Evolutionary conservation across 2,113 vertebrate genomes (phyloP).

Genomic region (Paradoxurus hermaphroditus): DNA sequence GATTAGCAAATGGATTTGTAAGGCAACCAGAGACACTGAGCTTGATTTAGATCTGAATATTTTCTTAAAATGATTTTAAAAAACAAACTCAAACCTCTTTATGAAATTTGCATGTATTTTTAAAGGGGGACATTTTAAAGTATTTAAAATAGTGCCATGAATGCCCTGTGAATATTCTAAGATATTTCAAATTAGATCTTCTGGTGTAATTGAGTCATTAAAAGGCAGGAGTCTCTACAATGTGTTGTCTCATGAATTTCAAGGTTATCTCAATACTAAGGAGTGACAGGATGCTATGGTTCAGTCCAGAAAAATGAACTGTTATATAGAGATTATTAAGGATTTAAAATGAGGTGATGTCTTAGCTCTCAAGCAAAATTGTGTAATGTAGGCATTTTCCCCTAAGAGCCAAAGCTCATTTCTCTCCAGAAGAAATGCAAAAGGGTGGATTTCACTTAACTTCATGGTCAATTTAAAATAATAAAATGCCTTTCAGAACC

Average conservation of each 20-base stretch:
- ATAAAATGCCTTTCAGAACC: conserved; percentile 76
- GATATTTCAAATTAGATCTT: background rate
- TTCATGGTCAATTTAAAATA: conserved; percentile 80
- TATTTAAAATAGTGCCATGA: background rate
- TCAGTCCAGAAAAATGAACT: conserved; percentile 44
- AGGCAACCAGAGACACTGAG: background rate
- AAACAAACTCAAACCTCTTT: background rate
- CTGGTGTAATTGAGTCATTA: background rate
- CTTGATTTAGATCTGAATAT: background rate
- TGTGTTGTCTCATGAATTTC: conserved; percentile 20
- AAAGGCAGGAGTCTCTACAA: background rate
- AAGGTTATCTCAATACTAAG: conserved; percentile 11
- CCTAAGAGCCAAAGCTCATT: conserved; percentile 71
- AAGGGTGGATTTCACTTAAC: conserved; percentile 69
- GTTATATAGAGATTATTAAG: conserved; percentile 39
- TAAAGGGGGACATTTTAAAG: background rate
- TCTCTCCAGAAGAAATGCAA: conserved; percentile 56
- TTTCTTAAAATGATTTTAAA: background rate
- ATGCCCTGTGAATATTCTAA: background rate
- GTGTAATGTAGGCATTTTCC: conserved; percentile 45
- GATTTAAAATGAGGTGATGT: conserved; percentile 22
- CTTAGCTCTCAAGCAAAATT: conserved; percentile 48
- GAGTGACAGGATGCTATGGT: background rate
- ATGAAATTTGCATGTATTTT: background rate
- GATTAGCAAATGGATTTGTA: background rate